Evolutionary conservation across 2,797 vertebrate species (phyloP), one percentile per base, ranked within the genome.

Genomic region (Vipera latastei): DNA sequence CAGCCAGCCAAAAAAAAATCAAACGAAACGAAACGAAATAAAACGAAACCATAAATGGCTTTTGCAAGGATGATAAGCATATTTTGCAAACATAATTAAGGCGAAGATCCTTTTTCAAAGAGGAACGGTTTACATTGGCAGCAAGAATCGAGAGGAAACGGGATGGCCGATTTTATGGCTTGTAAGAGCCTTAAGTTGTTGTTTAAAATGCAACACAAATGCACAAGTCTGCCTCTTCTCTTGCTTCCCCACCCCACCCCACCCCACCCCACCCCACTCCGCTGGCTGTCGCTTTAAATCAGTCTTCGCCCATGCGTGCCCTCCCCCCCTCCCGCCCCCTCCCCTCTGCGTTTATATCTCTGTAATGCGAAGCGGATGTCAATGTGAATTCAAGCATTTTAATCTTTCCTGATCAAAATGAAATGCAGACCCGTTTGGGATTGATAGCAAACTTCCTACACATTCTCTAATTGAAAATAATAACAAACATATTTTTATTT

Each of bases 381-480:
- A 57, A 90, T 89, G 86, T 78, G 93, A 89, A 95, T 73, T 92
- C 90, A 86, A 94, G 92, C 91, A 87, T 93, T 94, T 94, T 94
- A 92, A 94, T 94, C 93, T 95, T 93, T 94, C 94, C 94, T 94
- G 95, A 91, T 93, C 93, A 65, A 93, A 96, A 95, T 95, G 60
- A 94, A 93, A 92, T 26, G 85, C 95, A 96, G 94, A 22, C 94
- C 91, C 60, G 44, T 2, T 65, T 18, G 90, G 91, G 92, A 95
- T 95, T 93, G 93, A 88, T 90, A 93, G 53, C 93, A 94, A 92
- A 69, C 92, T 93, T 89, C 55, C 93, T 90, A 93, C 92, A 93
- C 94, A 91, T 90, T 53, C 86, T 32, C 88, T 91, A 93, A 94
- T 91, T 95, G 92, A 88, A 92, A 95, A 92, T 93, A 95, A 95